Conservation (phyloP, 2,797 vertebrate species). For the Eleutherodactylus coqui region DNA sequence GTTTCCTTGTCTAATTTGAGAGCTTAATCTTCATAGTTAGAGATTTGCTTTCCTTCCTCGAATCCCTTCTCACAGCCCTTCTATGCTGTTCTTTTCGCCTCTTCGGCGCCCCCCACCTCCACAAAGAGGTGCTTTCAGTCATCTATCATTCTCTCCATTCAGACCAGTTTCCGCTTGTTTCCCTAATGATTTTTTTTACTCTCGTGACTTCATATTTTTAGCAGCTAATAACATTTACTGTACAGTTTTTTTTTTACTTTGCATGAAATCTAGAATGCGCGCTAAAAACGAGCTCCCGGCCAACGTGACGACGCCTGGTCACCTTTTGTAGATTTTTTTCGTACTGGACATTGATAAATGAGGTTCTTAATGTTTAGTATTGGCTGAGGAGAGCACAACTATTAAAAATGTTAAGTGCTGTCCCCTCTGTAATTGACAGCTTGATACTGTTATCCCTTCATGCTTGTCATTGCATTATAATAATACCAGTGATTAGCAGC, state of each 20-base stretch:
- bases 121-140: background rate
- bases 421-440: constrained; percentile 62
- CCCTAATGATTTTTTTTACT: background rate
- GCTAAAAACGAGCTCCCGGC: background rate
- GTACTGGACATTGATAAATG: constrained; percentile 59
- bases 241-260: background rate
- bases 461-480: constrained; percentile 63
- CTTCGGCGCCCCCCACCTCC: background rate
- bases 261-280: background rate
- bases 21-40: too few species aligned
- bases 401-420: constrained; percentile 61
- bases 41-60: too few species aligned
- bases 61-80: too few species aligned
- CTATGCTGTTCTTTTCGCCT: too few species aligned
- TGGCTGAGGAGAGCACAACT: constrained; percentile 60
- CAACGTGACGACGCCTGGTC: constrained; percentile 35
- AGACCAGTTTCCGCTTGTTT: background rate
- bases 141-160: background rate
- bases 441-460: constrained; percentile 63
- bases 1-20: too few species aligned
- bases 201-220: background rate
- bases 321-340: constrained; percentile 39
- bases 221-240: background rate
- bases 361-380: constrained; percentile 60
- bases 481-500: constrained; percentile 61